phyloP scores from a whole-genome alignment of 2,797 vertebrate genomes.

The Sebastes flavidus region DNA sequence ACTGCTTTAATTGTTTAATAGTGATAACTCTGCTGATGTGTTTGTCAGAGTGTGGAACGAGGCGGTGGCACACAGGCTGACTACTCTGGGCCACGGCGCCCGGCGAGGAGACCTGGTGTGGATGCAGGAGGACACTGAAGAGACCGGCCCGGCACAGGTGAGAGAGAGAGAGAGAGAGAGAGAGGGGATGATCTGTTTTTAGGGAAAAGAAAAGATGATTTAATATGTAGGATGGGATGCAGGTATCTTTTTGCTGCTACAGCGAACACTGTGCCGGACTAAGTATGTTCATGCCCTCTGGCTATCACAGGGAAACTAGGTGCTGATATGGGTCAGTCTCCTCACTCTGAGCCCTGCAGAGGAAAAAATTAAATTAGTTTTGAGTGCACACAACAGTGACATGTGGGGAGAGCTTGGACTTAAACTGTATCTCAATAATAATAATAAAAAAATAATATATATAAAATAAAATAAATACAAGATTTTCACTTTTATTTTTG shows the following conservation, averaged over 20 bases:
- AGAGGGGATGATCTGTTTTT: background rate
- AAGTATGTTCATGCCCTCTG: background rate
- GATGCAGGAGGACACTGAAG: conserved; percentile 53
- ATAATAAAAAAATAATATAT: too few relatives aligned
- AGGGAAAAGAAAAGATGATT: background rate
- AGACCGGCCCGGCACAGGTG: conserved; percentile 58
- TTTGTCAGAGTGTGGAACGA: conserved; percentile 90
- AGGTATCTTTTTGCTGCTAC: background rate
- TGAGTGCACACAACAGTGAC: too few relatives aligned
- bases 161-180: background rate
- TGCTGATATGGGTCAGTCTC: background rate
- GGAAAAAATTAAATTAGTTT: background rate
- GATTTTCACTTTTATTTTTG: too few relatives aligned
- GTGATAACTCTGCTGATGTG: background rate
- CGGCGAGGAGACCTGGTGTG: conserved; percentile 91
- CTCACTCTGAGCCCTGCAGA: background rate
- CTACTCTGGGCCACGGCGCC: conserved; percentile 81
- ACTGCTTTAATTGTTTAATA: background rate
- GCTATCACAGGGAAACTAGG: background rate
- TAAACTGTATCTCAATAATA: background rate
- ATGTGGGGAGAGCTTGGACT: background rate
- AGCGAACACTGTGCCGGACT: background rate
- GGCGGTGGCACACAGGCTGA: conserved; percentile 86
- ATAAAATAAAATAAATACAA: too few relatives aligned
- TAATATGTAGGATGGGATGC: background rate